phyloP scores from a whole-genome alignment of 1,140 invertebrate species.

The Drosophila nannoptera region DNA sequence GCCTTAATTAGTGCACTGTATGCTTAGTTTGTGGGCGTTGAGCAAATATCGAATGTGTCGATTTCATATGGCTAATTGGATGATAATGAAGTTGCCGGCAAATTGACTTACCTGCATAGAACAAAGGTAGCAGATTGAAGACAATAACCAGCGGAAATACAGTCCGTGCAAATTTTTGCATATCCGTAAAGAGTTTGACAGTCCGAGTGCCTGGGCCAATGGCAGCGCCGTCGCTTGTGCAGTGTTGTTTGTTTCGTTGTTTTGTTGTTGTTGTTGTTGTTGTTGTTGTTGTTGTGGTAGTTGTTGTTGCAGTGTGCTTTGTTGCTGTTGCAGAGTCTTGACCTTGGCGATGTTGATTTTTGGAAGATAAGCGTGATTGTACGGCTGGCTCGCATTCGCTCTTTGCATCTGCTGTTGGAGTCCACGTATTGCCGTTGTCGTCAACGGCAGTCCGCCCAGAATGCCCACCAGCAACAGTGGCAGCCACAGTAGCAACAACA shows the following conservation, averaged over 20 bases:
- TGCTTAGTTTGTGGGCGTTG: conserved; percentile 3
- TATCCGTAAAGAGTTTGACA: conserved; percentile 66
- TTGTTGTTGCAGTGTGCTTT: conserved; percentile 23
- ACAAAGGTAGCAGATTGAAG: conserved; percentile 78
- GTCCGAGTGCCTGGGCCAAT: conserved; percentile 38
- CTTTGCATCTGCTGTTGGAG: conserved; percentile 11
- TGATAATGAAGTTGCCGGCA: background rate
- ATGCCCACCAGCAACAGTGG: conserved; percentile 55
- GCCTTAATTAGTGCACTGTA: conserved; percentile 17
- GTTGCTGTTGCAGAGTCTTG: conserved; percentile 50
- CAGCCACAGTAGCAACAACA: conserved; percentile 38
- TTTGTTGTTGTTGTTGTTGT: conserved; percentile 33
- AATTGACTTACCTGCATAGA: conserved; percentile 76
- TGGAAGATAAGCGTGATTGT: conserved; percentile 75
- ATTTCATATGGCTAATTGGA: conserved; percentile 1
- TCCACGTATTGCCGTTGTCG: conserved; percentile 22
- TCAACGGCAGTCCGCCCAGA: conserved; percentile 31
- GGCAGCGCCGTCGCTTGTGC: conserved; percentile 39
- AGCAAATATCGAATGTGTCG: conserved; percentile 1
- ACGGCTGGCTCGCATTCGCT: conserved; percentile 29
- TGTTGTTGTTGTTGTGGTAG: conserved; percentile 29
- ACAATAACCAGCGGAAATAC: conserved; percentile 76
- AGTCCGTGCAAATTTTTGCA: conserved; percentile 75
- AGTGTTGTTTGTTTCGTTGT: conserved; percentile 61
- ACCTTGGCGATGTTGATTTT: conserved; percentile 48